Base-by-base conservation (phyloP, 1,140 invertebrate species). In the Eriocheir sinensis region DNA sequence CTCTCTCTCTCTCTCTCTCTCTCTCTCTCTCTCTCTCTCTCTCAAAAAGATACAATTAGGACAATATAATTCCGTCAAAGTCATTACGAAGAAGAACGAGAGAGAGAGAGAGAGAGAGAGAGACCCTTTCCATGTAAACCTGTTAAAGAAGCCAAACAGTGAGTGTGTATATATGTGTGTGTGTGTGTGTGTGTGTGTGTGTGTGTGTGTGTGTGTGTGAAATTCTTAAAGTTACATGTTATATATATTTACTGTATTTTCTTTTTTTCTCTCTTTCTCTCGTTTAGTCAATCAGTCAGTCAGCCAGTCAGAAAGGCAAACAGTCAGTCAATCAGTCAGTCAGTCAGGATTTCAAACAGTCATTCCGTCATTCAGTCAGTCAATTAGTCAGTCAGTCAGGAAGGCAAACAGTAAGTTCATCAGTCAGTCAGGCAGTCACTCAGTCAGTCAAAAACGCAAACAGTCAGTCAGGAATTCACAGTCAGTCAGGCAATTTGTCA, bases 1-100 rank as follows among this genome's bases (percentile, higher is more conserved):
- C 0, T 85, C 8, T 2, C 21, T 85, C 32, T 36, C 8, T 32
- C 32, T 9, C 6, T 36, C 8, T 85, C 17, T 85, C 3, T 86
- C 32, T 86, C 8, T 36, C 83, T 6, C 8, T 36, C 8, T 86
- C 83, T 86, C 83, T 86, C 83, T 86, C 83, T 85, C 81, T 85
- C 81, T 85, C 40, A 53, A 12, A 12, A 53, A 53, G 48, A 53
- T 21, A 53, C 48, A 21, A 53, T 17, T 53, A n/a, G 48, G 48
- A 53, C 12, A 3, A 53, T 53, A 53, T 53, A n/a, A n/a, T n/a
- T n/a, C n/a, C n/a, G n/a, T n/a, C n/a, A n/a, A n/a, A n/a, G n/a
- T n/a, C n/a, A n/a, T n/a, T n/a, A n/a, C n/a, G 48, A 53, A 53
- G 12, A 53, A 53, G 48, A 53, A 53, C 21, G 48, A 53, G 21